Base-by-base conservation (phyloP, 2,797 vertebrate genomes). In the Halcyon leucocephala region DNA sequence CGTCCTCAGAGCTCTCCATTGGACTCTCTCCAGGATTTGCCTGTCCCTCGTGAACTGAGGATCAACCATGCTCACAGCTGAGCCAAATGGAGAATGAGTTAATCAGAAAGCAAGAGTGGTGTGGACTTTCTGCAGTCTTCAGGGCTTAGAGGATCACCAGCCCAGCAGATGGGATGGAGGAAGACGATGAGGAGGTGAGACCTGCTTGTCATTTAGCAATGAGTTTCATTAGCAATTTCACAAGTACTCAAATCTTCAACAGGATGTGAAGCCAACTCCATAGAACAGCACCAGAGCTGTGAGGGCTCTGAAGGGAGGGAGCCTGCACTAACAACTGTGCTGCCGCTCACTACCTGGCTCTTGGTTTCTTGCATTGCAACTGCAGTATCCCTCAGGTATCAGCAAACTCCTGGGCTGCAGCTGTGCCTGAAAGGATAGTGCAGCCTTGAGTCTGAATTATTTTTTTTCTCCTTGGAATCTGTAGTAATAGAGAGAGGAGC, bases 271-370 rank as follows among this genome's bases (percentile, higher is more conserved):
- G 18, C 49, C 37, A n/a, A 9, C 1, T 12, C 41, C 44, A 13
- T 6, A 33, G 51, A 22, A 20, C 8, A 29, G 10, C 0, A 1
- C 12, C 70, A 89, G 66, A 33, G 12, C 85, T 55, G 7, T 3
- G 16, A 64, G 35, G 60, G 28, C 41, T 86, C 60, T 35, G 28
- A 44, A 39, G n/a, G 29, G 52, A 77, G 14, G 11, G 41, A 41
- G 10, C 9, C 33, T 39, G 51, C 15, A 15, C 29, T 37, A 49
- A 12, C 15, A 72, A 49, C 54, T 39, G 5, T 0, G 0, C n/a
- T 71, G 46, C 60, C 7, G 0, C 71, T 52, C 28, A 25, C 37
- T 26, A 3, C 11, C 33, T 60, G 71, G 9, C 33, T 33, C 21
- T 37, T 37, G 25, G 57, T 61, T 73, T 41, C 55, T 69, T 70